Percentiles rank a stretch among this genome's conserved stretches.
These are phyloP conservation scores for Parnassius orleans DNA, from an alignment of 2,888 invertebrate species.

Conservation along the genomic window DNA sequence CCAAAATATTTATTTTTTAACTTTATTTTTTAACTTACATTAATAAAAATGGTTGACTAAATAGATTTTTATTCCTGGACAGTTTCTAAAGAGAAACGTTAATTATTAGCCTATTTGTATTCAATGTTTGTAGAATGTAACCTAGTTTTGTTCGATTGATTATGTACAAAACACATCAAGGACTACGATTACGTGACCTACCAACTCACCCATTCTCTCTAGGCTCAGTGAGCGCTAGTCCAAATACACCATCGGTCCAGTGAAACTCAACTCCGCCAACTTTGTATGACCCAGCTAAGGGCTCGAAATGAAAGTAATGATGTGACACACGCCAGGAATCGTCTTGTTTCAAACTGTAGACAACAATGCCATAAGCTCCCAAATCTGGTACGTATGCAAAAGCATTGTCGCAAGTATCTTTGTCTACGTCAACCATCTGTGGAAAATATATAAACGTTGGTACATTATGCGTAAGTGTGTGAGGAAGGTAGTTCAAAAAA, in stretches of 20 bases:
- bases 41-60: too few species aligned
- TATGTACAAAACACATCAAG: constrained; percentile 34
- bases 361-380: constrained; percentile 87
- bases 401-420: constrained; percentile 86
- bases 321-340: constrained; percentile 90
- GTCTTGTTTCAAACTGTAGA: constrained; percentile 87
- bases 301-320: constrained; percentile 92
- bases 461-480: too few species aligned
- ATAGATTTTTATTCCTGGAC: not conserved
- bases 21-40: too few species aligned
- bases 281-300: constrained; percentile 87
- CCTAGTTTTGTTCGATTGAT: constrained; percentile 31
- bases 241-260: constrained; percentile 92
- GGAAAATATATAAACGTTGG: constrained; percentile 34
- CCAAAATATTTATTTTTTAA: too few species aligned
- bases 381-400: constrained; percentile 90
- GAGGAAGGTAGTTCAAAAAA: too few species aligned
- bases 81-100: constrained; percentile 16
- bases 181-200: constrained; percentile 30
- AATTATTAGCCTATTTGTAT: constrained; percentile 11
- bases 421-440: constrained; percentile 85
- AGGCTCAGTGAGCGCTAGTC: constrained; percentile 84
- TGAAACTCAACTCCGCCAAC: constrained; percentile 91
- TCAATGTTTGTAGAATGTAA: constrained; percentile 29
- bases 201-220: constrained; percentile 77